Evolutionary conservation across 2,797 vertebrate species (phyloP).

Genomic region (Benthosema pterotum): DNA sequence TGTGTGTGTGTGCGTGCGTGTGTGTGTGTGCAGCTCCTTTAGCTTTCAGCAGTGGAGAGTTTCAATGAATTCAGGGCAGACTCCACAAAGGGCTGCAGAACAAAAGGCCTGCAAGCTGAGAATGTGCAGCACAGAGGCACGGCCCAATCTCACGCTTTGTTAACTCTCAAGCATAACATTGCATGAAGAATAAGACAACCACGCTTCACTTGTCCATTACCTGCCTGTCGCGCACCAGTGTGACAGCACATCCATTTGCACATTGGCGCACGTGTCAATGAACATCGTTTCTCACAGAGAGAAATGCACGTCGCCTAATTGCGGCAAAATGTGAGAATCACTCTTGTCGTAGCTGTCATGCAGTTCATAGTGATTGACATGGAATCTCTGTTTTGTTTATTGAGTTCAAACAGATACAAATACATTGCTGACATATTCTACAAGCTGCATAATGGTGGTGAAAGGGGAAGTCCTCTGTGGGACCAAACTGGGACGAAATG

Average conservation of each 20-base stretch:
- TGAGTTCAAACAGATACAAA: no score
- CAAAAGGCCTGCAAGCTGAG: constrained; percentile 77
- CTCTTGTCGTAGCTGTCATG: no score
- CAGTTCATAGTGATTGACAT: no score
- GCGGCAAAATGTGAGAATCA: no score
- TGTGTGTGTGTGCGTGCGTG: constrained; percentile 24
- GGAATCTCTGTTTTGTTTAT: no score
- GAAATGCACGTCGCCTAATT: not conserved
- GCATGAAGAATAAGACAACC: constrained; percentile 63
- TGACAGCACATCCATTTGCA: constrained; percentile 41
- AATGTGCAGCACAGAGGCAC: constrained; percentile 64
- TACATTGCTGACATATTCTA: no score
- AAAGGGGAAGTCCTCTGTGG: constrained; percentile 5
- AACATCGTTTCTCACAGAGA: no score
- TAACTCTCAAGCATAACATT: constrained; percentile 64
- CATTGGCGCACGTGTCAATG: not conserved
- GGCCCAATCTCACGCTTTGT: constrained; percentile 75
- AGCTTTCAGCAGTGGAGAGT: constrained; percentile 70
- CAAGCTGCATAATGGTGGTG: constrained; percentile 20
- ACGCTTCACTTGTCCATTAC: constrained; percentile 62
- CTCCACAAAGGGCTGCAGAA: constrained; percentile 74
- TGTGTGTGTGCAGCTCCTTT: constrained; percentile 57
- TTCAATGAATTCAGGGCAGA: constrained; percentile 72
- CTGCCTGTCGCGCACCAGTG: constrained; percentile 63
- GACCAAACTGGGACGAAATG: not conserved